phyloP scores from a whole-genome alignment of 2,888 invertebrate genomes.

The Erebia palarica region DNA sequence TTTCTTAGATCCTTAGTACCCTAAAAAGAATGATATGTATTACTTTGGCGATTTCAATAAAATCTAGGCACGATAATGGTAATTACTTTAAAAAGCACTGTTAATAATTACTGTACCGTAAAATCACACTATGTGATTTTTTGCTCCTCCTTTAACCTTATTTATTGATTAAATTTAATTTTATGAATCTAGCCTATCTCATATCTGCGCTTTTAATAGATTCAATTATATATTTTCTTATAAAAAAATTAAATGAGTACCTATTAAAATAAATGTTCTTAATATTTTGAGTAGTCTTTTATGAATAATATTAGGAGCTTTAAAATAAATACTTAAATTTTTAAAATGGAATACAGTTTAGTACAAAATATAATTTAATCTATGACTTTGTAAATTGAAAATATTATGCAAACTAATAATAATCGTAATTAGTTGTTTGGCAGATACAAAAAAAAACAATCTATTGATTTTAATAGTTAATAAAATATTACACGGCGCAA shows the following conservation, averaged over 20 bases:
- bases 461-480: no score
- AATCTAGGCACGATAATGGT: constrained; percentile 71
- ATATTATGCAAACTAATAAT: no score
- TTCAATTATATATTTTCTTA: not conserved
- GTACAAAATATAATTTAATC: not conserved
- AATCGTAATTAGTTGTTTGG: no score
- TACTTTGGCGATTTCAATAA: constrained; percentile 67
- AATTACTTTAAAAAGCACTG: constrained; percentile 42
- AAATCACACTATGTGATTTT: constrained; percentile 16
- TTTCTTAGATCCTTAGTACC: constrained; percentile 45
- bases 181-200: constrained; percentile 1
- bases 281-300: not conserved
- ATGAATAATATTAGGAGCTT: not conserved
- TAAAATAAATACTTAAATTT: not conserved
- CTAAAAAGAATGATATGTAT: constrained; percentile 66
- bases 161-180: constrained; percentile 2
- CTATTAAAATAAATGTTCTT: not conserved
- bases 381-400: not conserved
- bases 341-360: not conserved
- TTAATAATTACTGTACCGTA: constrained; percentile 22
- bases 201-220: not conserved
- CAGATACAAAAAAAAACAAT: no score
- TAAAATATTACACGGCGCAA: not conserved
- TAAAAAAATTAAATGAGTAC: not conserved
- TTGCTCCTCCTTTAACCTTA: constrained; percentile 15